A percentile compares a stretch with the other conserved stretches of the same genome.
Evolutionary conservation across 2,113 vertebrate genomes (phyloP).

Genomic region (Cromileptes altivelis): DNA sequence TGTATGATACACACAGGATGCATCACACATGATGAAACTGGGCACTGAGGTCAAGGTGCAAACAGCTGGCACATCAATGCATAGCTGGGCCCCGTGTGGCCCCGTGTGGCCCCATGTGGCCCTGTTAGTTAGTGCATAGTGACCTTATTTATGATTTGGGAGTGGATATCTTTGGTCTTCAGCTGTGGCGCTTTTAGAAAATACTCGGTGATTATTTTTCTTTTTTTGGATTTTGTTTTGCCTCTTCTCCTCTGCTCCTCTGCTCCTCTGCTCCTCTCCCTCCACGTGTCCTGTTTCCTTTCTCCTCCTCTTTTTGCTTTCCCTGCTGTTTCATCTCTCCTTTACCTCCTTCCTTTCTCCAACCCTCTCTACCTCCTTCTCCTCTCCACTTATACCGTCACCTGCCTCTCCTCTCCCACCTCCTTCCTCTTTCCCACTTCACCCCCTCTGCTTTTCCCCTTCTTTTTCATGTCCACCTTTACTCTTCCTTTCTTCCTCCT

Average conservation of each 20-base stretch:
- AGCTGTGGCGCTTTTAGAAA: neutral
- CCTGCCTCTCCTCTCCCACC: neutral
- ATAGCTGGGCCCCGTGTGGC: neutral
- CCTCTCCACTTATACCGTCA: neutral
- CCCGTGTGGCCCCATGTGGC: neutral
- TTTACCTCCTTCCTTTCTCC: neutral
- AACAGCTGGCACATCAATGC: neutral
- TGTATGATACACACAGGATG: too few relatives aligned
- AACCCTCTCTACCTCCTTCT: neutral
- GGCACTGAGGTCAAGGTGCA: neutral
- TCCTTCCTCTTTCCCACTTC: neutral
- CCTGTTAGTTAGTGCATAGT: neutral
- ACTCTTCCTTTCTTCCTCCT: neutral
- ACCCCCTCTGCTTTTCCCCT: neutral
- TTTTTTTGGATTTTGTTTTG: slow-evolving; percentile 10
- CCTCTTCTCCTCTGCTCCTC: neutral
- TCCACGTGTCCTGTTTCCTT: neutral
- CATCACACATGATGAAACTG: slow-evolving; percentile 38
- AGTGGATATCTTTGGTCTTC: neutral
- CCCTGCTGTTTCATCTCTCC: neutral
- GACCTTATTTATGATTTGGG: neutral
- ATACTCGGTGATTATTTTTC: slow-evolving; percentile 34
- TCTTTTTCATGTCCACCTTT: neutral
- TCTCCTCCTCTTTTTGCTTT: neutral
- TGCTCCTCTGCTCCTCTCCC: neutral